phyloP scores from a whole-genome alignment of 2,797 vertebrate genomes.

The Yasuhikotakia modesta region DNA sequence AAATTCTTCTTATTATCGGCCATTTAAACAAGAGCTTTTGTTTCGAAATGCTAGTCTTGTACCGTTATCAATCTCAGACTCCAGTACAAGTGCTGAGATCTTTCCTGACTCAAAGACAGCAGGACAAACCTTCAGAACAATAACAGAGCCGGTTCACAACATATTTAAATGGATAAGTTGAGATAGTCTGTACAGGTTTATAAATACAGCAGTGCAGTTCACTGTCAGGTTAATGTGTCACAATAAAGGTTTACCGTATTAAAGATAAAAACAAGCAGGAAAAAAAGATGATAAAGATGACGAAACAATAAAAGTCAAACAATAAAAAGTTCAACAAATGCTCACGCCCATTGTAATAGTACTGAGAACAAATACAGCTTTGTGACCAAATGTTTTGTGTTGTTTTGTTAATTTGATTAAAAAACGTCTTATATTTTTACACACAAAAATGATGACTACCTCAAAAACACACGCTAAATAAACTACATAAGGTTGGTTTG shows the following conservation, averaged over 20 bases:
- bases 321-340: neutral
- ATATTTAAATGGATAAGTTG: conserved; percentile 1
- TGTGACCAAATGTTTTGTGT: no score
- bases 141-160: neutral
- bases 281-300: neutral
- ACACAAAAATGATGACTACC: no score
- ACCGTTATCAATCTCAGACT: conserved; percentile 3
- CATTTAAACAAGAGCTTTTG: conserved; percentile 84
- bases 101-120: neutral
- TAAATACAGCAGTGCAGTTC: conserved; percentile 3
- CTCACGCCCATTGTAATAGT: neutral
- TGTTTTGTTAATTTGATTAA: no score
- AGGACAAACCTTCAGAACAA: conserved; percentile 3
- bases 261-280: conserved; percentile 17
- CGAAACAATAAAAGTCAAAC: neutral
- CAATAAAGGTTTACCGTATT: neutral
- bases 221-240: conserved; percentile 18
- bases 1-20: conserved; percentile 85
- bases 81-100: neutral
- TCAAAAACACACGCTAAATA: no score
- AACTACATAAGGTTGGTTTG: no score
- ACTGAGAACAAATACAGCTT: neutral
- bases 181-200: neutral
- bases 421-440: no score
- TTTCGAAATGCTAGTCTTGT: conserved; percentile 69